Evolutionary conservation across 2,113 vertebrate genomes (phyloP).

Genomic region (Pelvicachromis taeniatus): DNA sequence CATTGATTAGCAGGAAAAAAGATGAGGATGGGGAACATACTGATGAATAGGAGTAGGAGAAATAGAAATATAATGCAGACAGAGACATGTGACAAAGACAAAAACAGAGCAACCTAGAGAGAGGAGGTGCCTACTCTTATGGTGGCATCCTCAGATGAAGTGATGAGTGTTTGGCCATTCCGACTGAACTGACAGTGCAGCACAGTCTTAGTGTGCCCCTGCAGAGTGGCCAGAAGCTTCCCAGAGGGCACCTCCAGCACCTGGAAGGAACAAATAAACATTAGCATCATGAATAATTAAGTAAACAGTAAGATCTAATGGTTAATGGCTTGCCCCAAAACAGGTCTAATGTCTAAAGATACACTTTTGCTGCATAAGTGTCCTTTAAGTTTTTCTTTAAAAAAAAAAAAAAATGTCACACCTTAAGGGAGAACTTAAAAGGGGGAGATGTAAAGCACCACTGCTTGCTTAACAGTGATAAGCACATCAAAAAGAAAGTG

Average conservation of each 20-base stretch:
- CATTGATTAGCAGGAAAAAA: neutral
- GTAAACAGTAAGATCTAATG: neutral
- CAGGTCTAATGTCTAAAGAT: neutral
- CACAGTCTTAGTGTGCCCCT: conserved; percentile 78
- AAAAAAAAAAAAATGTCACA: neutral
- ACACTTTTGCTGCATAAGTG: neutral
- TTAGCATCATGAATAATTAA: neutral
- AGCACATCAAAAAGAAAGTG: conserved; percentile 19
- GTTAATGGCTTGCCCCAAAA: neutral
- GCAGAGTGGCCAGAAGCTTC: conserved; percentile 65
- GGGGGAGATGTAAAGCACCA: neutral
- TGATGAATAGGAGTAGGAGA: neutral
- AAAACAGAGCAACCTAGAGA: neutral
- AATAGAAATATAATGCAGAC: neutral
- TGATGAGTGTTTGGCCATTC: conserved; percentile 79
- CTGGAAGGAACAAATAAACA: conserved; percentile 58
- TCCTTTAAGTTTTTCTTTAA: neutral
- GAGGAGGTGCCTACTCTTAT: conserved; percentile 77
- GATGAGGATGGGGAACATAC: neutral
- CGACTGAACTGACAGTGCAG: conserved; percentile 82
- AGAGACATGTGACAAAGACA: neutral
- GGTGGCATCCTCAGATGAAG: conserved; percentile 84
- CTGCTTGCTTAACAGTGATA: neutral
- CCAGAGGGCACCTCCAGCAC: conserved; percentile 82
- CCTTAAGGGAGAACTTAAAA: neutral